These are phyloP conservation scores for Pristionchus fissidentatus DNA, from an alignment of 2,888 invertebrate genomes.

Conservation along the genomic window DNA sequence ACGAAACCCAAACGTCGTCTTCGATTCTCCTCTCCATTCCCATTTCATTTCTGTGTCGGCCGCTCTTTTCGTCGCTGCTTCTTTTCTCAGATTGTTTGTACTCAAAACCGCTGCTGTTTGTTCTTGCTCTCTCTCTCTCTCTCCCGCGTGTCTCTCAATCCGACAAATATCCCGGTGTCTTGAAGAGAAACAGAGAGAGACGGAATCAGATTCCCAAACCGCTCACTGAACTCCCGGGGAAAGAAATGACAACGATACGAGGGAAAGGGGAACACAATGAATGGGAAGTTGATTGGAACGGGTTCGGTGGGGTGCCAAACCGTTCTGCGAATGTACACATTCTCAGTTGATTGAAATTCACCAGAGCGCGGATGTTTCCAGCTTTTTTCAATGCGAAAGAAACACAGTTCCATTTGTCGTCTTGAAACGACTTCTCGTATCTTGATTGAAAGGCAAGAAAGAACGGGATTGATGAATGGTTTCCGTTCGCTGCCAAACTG, in stretches of 20 bases:
- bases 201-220: background rate
- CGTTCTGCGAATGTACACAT: background rate
- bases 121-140: background rate
- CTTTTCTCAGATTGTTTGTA: constrained; percentile 40
- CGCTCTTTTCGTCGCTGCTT: constrained; percentile 26
- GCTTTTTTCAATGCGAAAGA: too few relatives aligned
- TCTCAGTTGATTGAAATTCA: background rate
- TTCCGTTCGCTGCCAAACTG: too few relatives aligned
- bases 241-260: background rate
- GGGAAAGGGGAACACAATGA: background rate
- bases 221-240: background rate
- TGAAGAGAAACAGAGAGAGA: background rate
- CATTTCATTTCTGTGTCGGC: constrained; percentile 18
- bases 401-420: too few relatives aligned
- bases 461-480: too few relatives aligned
- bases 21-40: constrained; percentile 8
- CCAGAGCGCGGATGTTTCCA: too few relatives aligned
- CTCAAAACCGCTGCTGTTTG: constrained; percentile 39
- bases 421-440: too few relatives aligned
- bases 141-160: background rate
- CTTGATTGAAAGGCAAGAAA: too few relatives aligned
- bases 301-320: background rate
- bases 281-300: too few relatives aligned
- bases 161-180: constrained; percentile 36
- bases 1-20: constrained; percentile 25